Evolutionary conservation across 2,797 vertebrate genomes (phyloP).

Genomic region (Clamator glandarius): DNA sequence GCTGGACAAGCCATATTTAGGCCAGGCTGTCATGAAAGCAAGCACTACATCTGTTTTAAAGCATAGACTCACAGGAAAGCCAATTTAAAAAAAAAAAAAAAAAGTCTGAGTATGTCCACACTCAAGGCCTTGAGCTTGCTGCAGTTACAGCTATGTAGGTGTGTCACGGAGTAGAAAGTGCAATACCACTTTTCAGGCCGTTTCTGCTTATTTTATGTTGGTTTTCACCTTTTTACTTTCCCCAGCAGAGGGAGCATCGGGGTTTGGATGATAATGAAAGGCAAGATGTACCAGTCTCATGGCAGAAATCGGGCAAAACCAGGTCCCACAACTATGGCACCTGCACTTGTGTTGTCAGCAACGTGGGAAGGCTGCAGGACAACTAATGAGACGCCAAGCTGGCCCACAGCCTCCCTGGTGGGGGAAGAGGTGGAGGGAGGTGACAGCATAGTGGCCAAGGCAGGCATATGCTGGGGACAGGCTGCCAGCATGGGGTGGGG

Average conservation of each 20-base stretch:
- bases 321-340: not conserved
- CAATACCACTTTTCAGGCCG: fast-evolving
- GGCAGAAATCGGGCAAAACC: not conserved
- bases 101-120: not conserved
- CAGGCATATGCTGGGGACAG: fast-evolving
- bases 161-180: not conserved
- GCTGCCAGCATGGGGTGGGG: not conserved
- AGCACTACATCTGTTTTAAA: not conserved
- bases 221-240: not conserved
- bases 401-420: fast-evolving
- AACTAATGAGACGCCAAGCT: fast-evolving
- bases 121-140: not conserved
- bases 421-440: not conserved
- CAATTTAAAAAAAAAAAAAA: not conserved
- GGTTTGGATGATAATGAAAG: not conserved
- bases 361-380: fast-evolving
- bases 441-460: fast-evolving
- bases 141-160: not conserved
- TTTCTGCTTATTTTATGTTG: not conserved
- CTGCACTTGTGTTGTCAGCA: not conserved
- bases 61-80: not conserved
- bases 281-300: no score
- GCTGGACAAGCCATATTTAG: not conserved
- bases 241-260: slow-evolving; percentile 36
- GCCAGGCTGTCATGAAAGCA: not conserved